Percentiles rank a stretch among this genome's conserved stretches.
These are phyloP conservation scores for Drosophila melanosoma DNA, from an alignment of 2,888 invertebrate genomes.

Conservation along the genomic window DNA sequence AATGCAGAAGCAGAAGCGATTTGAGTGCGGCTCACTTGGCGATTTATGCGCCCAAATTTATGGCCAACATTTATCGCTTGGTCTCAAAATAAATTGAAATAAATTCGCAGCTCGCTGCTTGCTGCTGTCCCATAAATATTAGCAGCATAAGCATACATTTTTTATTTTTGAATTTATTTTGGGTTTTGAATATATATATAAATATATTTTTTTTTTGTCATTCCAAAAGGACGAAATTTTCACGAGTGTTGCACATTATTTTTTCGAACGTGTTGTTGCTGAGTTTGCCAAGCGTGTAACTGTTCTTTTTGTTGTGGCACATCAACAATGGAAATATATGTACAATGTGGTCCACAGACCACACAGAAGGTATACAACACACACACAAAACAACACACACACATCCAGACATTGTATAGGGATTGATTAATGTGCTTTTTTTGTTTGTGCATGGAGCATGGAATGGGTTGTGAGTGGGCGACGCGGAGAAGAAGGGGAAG, in stretches of 20 bases:
- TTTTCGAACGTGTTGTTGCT: slow-evolving; percentile 14
- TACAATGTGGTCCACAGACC: slow-evolving; percentile 38
- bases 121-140: slow-evolving; percentile 66
- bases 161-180: slow-evolving; percentile 18
- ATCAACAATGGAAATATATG: slow-evolving; percentile 50
- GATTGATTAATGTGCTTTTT: slow-evolving; percentile 80
- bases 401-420: slow-evolving; percentile 44
- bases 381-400: neutral
- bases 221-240: slow-evolving; percentile 72
- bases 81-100: slow-evolving; percentile 65
- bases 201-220: slow-evolving; percentile 13
- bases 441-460: slow-evolving; percentile 21
- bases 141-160: slow-evolving; percentile 73
- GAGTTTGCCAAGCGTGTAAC: slow-evolving; percentile 70
- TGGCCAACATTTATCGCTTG: slow-evolving; percentile 70
- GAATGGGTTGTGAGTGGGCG: slow-evolving; percentile 2
- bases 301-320: slow-evolving; percentile 47
- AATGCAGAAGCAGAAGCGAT: slow-evolving; percentile 23
- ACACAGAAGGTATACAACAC: slow-evolving; percentile 30
- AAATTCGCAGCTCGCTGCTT: slow-evolving; percentile 45
- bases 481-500: neutral
- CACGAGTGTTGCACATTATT: slow-evolving; percentile 76
- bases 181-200: slow-evolving; percentile 2
- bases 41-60: slow-evolving; percentile 68
- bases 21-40: slow-evolving; percentile 43